Base-by-base conservation (phyloP, 2,113 vertebrate species). In the Aptenodytes patagonicus region DNA sequence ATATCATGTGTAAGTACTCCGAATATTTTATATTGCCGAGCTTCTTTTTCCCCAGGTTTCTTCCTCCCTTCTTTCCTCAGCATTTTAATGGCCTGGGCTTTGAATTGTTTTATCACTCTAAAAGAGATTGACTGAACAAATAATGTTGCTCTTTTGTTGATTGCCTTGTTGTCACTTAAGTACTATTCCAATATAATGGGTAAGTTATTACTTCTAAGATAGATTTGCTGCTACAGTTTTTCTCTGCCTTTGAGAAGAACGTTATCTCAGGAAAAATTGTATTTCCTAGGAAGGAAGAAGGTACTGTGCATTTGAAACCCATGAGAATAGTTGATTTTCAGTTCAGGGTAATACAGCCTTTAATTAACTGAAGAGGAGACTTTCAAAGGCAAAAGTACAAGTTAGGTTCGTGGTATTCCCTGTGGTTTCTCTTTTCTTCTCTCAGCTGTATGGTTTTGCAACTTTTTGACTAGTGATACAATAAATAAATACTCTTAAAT, bases 81-180 rank as follows among this genome's bases (percentile, higher is more conserved):
- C 70, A 76, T 92, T 92, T 83, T 95, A 95, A 94, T 96, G 78
- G 58, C 58, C 49, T 80, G 46, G 92, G 62, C 78, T 97, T 78
- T 78, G 51, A 93, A 97, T 97, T 96, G 73, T 86, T 97, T 90
- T 90, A 85, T 84, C 46, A 72, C 77, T 92, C 57, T 38, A 72
- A 80, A 83, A 94, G 75, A 95, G 68, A 97, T 97, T 96, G 94
- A 72, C 91, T 87, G 90, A 95, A 79, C 92, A 96, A 97, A 96
- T 97, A 90, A 91, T 86, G 92, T 93, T 95, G 66, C 77, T 94
- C 8, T 69, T 84, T 47, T 58, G 88, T 95, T 96, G 95, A 95
- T 96, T 97, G 93, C 82, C 66, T 52, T 89, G 54, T 87, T 96
- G 87, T 68, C 83, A 80, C 60, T 76, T 91, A 83, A 92, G 92